These are phyloP conservation scores for Lordiphosa andalusiaca DNA, from an alignment of 2,888 invertebrate species.

Conservation along the genomic window DNA sequence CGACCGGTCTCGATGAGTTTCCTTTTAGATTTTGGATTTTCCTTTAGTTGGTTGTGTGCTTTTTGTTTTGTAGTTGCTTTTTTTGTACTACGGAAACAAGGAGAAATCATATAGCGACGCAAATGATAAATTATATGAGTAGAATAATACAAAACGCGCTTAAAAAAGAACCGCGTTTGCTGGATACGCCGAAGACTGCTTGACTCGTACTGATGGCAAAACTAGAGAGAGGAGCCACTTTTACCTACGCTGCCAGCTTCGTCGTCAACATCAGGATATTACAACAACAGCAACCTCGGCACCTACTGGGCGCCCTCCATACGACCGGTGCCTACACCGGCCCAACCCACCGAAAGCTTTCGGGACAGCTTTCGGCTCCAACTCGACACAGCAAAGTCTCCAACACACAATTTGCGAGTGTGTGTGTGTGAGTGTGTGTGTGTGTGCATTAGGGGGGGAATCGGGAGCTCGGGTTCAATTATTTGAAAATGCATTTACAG, in stretches of 20 bases:
- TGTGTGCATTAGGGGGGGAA: not conserved
- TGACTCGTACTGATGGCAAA: constrained; percentile 78
- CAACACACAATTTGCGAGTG: constrained; percentile 3
- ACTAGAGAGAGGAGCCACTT: constrained; percentile 28
- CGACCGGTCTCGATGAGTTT: constrained; percentile 13
- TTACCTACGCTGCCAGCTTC: constrained; percentile 5
- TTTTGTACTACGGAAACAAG: constrained; percentile 79
- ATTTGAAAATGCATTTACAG: constrained; percentile 38
- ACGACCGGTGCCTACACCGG: not conserved
- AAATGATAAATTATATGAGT: constrained; percentile 81
- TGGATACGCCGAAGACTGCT: constrained; percentile 81
- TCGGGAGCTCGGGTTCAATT: constrained; percentile 30
- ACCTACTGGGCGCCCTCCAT: constrained; percentile 10
- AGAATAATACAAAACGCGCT: constrained; percentile 81
- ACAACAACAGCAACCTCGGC: constrained; percentile 16
- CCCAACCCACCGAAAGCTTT: constrained; percentile 21
- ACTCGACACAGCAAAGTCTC: constrained; percentile 34
- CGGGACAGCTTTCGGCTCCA: constrained; percentile 49
- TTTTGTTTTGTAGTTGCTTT: constrained; percentile 20
- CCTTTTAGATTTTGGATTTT: not conserved
- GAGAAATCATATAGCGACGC: constrained; percentile 81
- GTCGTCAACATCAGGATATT: constrained; percentile 6
- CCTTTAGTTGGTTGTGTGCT: constrained; percentile 1
- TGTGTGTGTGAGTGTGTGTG: not conserved
- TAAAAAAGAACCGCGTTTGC: constrained; percentile 81